Base-by-base conservation (phyloP, 1,140 invertebrate species). In the Heliconius eleuchia region DNA sequence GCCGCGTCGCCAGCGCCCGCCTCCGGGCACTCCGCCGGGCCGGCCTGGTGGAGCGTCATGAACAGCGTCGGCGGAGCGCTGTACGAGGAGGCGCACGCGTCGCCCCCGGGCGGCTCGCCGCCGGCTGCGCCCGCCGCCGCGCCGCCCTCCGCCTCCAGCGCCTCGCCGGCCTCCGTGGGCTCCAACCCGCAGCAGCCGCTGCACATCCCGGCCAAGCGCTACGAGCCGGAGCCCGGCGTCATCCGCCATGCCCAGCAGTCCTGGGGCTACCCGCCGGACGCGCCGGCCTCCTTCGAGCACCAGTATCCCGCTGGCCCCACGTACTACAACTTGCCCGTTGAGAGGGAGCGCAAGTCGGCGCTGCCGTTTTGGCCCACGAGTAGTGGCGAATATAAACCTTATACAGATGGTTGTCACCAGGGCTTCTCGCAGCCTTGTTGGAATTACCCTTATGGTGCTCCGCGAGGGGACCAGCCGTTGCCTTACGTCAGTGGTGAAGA, bases 141-240 rank as follows among this genome's bases (percentile, higher is more conserved):
- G 83, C 95, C 96, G 81, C 95, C 96, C 52, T 96, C 96, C 76
- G 96, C 96, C 50, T 96, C 96, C 82, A 96, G 96, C 83, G 96
- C 96, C 73, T 97, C 96, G 80, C 96, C 97, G 34, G 96, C 96
- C 80, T 96, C 96, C 19, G 96, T 96, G 76, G 96, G 95, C 79
- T 96, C 95, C 80, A 94, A 94, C 91, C 95, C 86, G 3, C 91
- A 95, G 85, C 95, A 84, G 93, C 96, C 97, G 6, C 94, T 98
- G 1, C 97, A 98, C 94, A 98, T 98, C 93, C 97, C 97, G 34
- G 97, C 97, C 83, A 98, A 98, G 90, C 95, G 97, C 34, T 96
- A 96, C 92, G 96, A 96, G 85, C 95, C 95, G 71, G 96, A 96
- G 85, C 95, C 96, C 16, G 96, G 96, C 27, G 97, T 97, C 85